These are phyloP conservation scores for Pampusana beccarii DNA, from an alignment of 2,113 vertebrate species.

Conservation along the genomic window DNA sequence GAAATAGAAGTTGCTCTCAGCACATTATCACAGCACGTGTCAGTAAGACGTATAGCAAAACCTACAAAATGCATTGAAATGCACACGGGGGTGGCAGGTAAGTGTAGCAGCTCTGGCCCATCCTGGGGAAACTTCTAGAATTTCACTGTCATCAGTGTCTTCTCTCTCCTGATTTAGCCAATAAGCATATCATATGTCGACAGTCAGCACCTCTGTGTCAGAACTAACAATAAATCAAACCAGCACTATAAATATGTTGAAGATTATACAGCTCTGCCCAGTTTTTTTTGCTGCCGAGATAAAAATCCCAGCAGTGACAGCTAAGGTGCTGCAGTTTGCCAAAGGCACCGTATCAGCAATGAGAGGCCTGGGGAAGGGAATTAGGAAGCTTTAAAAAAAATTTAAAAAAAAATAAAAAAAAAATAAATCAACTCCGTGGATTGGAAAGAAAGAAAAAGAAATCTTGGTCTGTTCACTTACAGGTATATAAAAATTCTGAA, in stretches of 20 bases:
- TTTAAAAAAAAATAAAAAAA: not conserved
- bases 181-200: not conserved
- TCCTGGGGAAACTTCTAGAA: not conserved
- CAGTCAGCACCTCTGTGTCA: not conserved
- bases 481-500: not conserved
- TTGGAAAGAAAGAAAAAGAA: not conserved
- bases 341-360: not conserved
- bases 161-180: not conserved
- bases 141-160: not conserved
- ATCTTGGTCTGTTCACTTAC: not conserved
- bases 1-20: not conserved
- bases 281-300: not conserved
- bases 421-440: rapidly evolving
- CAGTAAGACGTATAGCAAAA: not conserved
- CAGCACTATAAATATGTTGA: not conserved
- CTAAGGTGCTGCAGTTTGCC: not conserved
- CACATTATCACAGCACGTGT: not conserved
- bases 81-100: rapidly evolving
- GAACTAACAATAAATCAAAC: not conserved
- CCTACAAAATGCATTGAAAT: not conserved
- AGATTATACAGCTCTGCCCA: not conserved
- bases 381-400: not conserved
- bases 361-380: not conserved
- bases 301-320: not conserved
- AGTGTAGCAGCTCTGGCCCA: not conserved